Conservation (phyloP, 2,888 invertebrate species). For the Caenorhabditis zanzibari region DNA sequence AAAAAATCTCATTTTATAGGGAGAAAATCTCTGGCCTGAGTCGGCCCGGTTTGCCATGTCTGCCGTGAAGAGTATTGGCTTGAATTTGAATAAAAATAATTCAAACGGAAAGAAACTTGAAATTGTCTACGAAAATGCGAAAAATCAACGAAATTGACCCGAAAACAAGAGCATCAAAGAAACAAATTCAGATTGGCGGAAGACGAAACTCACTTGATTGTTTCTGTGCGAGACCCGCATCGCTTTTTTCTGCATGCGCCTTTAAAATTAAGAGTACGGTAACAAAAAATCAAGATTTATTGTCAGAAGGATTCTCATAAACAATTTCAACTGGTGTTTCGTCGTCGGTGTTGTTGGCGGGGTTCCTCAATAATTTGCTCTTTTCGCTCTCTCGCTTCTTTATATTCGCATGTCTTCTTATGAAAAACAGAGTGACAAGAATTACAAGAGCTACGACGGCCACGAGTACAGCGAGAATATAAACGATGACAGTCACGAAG, state of each 20-base stretch:
- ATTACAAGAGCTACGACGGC: conserved; percentile 19
- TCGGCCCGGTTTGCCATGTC: too few relatives aligned
- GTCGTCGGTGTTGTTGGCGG: conserved; percentile 40
- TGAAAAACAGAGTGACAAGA: conserved; percentile 23
- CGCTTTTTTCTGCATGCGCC: background rate
- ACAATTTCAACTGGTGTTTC: conserved; percentile 41
- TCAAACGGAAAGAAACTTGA: too few relatives aligned
- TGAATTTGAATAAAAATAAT: too few relatives aligned
- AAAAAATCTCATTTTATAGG: too few relatives aligned
- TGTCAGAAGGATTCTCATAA: conserved; percentile 29
- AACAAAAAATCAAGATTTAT: conserved; percentile 27
- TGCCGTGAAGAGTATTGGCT: too few relatives aligned
- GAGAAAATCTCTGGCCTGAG: too few relatives aligned
- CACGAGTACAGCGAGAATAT: conserved; percentile 13
- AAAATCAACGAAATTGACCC: background rate
- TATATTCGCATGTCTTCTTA: conserved; percentile 8
- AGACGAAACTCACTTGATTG: too few relatives aligned
- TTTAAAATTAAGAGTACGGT: conserved; percentile 29
- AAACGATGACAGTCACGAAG: conserved; percentile 17
- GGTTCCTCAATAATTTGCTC: conserved; percentile 46
- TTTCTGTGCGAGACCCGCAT: conserved; percentile 2
- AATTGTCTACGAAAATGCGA: too few relatives aligned
- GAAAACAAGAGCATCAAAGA: conserved; percentile 11
- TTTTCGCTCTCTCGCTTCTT: conserved; percentile 45
- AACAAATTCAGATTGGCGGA: conserved; percentile 3